phyloP scores from a whole-genome alignment of 2,797 vertebrate species.

The Diplodus puntazzo region DNA sequence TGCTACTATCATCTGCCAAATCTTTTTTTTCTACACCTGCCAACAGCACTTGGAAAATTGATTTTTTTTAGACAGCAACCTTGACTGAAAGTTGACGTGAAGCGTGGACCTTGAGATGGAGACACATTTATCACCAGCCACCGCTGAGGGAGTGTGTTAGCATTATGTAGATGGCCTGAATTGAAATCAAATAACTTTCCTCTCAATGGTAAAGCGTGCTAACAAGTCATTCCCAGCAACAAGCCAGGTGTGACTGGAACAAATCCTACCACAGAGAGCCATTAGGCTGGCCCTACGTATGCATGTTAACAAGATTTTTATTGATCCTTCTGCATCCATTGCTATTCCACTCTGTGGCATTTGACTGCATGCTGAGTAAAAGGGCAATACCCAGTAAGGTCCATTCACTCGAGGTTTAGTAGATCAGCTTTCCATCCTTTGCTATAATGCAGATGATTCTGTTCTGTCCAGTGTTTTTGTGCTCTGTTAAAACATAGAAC shows the following conservation, averaged over 20 bases:
- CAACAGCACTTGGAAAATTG: conserved; percentile 6
- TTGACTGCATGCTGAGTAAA: conserved; percentile 47
- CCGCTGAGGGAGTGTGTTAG: conserved; percentile 21
- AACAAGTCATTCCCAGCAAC: conserved; percentile 35
- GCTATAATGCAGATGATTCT: not conserved
- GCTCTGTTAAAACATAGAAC: too few species aligned
- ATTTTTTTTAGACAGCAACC: conserved; percentile 2
- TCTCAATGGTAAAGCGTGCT: conserved; percentile 5
- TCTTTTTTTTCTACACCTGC: not conserved
- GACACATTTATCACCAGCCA: not conserved
- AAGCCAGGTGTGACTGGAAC: conserved; percentile 59
- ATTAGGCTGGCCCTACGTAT: conserved; percentile 43
- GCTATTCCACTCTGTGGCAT: conserved; percentile 43
- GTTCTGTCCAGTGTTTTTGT: conserved; percentile 1
- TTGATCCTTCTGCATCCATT: conserved; percentile 62
- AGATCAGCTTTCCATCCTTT: conserved; percentile 27
- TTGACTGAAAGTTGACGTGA: conserved; percentile 20
- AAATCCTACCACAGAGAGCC: conserved; percentile 49
- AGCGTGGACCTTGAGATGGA: conserved; percentile 1
- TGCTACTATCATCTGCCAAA: conserved; percentile 13
- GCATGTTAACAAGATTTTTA: conserved; percentile 70
- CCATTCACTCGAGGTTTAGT: conserved; percentile 35
- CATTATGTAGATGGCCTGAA: conserved; percentile 18
- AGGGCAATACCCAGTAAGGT: conserved; percentile 34
- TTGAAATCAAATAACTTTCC: conserved; percentile 51